Base-by-base conservation (phyloP, 2,113 vertebrate species). In the Riparia riparia region DNA sequence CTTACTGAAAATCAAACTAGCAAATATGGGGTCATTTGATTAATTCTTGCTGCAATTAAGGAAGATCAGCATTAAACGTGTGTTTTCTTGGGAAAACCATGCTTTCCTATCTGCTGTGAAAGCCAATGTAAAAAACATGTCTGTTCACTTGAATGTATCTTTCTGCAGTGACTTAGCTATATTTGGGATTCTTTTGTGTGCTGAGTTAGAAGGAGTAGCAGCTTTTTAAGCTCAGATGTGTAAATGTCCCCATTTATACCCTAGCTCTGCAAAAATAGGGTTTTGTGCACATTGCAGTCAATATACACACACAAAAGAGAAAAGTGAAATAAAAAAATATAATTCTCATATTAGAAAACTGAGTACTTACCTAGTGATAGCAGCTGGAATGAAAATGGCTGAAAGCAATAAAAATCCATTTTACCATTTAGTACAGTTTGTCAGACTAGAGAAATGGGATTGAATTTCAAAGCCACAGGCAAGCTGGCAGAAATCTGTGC, bases 381-480 rank as follows among this genome's bases (percentile, higher is more conserved):
- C 95, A 97, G 95, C 96, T 97, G 90, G 96, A 97, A 96, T 95
- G 96, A 97, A 98, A 98, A 97, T 97, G 95, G 95, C 97, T 97
- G 96, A 97, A 95, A 97, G 97, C 96, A 97, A 96, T 96, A 97
- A 97, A 98, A 98, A 98, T 97, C 97, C 97, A 97, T 98, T 98
- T 98, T 97, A 96, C 97, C 97, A 90, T 97, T 98, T 98, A 97
- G 97, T 97, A 97, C 96, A 98, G 97, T 98, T 98, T 98, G 98
- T 98, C 97, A 98, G 97, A 97, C 97, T 97, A 97, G 96, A 98
- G 98, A 97, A 98, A 98, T 93, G 96, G 97, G 97, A 98, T 97
- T 98, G 98, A 96, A 97, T 98, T 98, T 98, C 98, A 98, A 98
- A 98, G 98, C 97, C 97, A 95, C 96, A 97, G 97, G 98, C 98